Base-by-base conservation (phyloP, 2,113 vertebrate genomes). In the Oophaga pumilio region DNA sequence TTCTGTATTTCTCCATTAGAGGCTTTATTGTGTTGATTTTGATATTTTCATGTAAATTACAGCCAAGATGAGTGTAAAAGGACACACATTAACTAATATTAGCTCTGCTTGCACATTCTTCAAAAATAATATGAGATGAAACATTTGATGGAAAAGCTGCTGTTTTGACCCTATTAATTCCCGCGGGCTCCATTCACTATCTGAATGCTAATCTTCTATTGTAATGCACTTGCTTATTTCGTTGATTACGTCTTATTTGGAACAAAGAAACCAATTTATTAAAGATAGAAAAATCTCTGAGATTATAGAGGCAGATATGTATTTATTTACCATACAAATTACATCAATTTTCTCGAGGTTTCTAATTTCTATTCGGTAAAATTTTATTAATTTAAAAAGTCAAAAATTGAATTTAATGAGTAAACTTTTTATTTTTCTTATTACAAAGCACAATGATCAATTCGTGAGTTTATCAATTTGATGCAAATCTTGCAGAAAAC, bases 1-100 rank as follows among this genome's bases (percentile, higher is more conserved):
- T 74, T 22, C 14, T 62, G 28, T 86, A 20, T 50, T 60, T 74
- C 71, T 52, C 28, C 68, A 50, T 60, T 52, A 73, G 56, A 76
- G 71, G 33, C 57, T 33, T 87, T 82, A 57, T 82, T 69, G 33
- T 83, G 20, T 56, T 57, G 64, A 28, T 66, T 74, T 59, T 62
- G 53, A 82, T 66, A 76, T 56, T 76, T 68, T 83, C 15, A 81
- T 84, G 73, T 11, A 88, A 76, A 84, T 52, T 1, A 83, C 49
- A 11, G 12, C 0, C 20, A 18, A 7, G 59, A 66, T 33, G 24
- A 22, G 49, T 33, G 49, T 24, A 24, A 20, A 28, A 77, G 60
- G 73, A 84, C 71, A 68, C 28, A 66, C 64, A 83, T 83, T 68
- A 53, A 83, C 81, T 53, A 83, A 69, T 83, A 83, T 83, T 83